phyloP scores from a whole-genome alignment of 2,113 vertebrate species.

The Scophthalmus maximus region DNA sequence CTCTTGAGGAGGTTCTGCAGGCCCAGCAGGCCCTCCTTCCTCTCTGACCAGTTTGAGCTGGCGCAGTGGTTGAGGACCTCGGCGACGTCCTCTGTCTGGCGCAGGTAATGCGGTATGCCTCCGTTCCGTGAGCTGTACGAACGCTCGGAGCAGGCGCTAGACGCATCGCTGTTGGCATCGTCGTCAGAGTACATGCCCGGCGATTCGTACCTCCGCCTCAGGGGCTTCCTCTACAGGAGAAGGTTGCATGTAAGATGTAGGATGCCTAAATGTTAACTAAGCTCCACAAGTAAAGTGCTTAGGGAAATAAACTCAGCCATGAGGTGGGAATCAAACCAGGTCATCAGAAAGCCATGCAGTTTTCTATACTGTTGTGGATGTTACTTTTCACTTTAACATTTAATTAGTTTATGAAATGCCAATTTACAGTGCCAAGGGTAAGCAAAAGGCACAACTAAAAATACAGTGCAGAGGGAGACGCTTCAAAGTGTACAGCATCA shows the following conservation, averaged over 20 bases:
- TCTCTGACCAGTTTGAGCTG: conserved; percentile 98
- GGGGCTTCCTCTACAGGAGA: conserved; percentile 88
- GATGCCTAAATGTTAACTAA: neutral
- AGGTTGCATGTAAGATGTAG: accelerated
- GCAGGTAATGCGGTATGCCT: conserved; percentile 94
- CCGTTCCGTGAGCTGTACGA: conserved; percentile 94
- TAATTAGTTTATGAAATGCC: conserved; percentile 28
- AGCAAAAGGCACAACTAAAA: conserved; percentile 18
- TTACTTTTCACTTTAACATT: neutral
- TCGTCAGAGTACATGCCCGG: conserved; percentile 98
- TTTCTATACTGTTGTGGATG: neutral
- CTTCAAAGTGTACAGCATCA: neutral
- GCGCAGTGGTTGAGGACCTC: conserved; percentile 99
- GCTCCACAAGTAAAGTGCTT: neutral
- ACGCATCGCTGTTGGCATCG: conserved; percentile 96
- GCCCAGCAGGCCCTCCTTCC: conserved; percentile 96
- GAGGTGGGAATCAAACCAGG: conserved; percentile 3
- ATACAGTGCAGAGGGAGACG: conserved; percentile 16
- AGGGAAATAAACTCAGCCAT: neutral
- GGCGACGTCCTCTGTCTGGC: conserved; percentile 95
- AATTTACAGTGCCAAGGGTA: conserved; percentile 28
- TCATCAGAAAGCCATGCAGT: conserved; percentile 51
- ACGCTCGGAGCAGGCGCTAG: conserved; percentile 96
- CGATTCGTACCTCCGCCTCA: conserved; percentile 93
- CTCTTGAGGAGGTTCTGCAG: conserved; percentile 97